phyloP scores from a whole-genome alignment of 2,888 invertebrate genomes.

The Lordiphosa andalusiaca region DNA sequence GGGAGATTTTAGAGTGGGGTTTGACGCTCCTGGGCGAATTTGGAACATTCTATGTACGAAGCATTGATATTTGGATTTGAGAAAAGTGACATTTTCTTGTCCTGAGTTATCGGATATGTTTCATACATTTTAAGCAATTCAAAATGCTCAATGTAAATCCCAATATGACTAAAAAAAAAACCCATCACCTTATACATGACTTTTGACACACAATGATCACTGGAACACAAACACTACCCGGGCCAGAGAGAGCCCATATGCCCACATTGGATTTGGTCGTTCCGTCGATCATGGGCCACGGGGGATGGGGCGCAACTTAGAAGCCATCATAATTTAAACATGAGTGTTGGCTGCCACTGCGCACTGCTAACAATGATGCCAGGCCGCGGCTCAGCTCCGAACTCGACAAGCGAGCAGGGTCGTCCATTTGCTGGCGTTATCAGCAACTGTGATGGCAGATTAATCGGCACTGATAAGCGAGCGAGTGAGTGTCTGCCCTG shows the following conservation, averaged over 20 bases:
- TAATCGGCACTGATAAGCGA: constrained; percentile 75
- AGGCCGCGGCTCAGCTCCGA: constrained; percentile 25
- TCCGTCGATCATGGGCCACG: background rate
- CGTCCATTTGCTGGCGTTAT: constrained; percentile 63
- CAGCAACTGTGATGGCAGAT: constrained; percentile 76
- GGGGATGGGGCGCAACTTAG: constrained; percentile 56
- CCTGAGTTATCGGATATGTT: too few relatives aligned
- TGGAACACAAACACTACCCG: constrained; percentile 2
- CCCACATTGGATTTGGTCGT: constrained; percentile 43
- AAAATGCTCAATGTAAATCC: too few relatives aligned
- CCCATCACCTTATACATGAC: constrained; percentile 36
- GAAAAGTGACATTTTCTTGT: too few relatives aligned
- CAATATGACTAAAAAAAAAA: background rate
- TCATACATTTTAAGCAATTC: too few relatives aligned
- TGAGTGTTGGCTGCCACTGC: constrained; percentile 74
- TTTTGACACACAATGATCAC: constrained; percentile 42
- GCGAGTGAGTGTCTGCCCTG: constrained; percentile 38
- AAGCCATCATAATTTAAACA: constrained; percentile 77
- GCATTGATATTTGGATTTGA: too few relatives aligned
- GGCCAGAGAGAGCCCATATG: constrained; percentile 41
- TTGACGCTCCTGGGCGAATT: too few relatives aligned
- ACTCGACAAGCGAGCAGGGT: constrained; percentile 36
- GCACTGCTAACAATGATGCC: constrained; percentile 55
- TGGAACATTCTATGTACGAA: too few relatives aligned
- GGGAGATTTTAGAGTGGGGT: too few relatives aligned